These are phyloP conservation scores for Maccullochella peelii DNA, from an alignment of 2,113 vertebrate species.

Conservation along the genomic window DNA sequence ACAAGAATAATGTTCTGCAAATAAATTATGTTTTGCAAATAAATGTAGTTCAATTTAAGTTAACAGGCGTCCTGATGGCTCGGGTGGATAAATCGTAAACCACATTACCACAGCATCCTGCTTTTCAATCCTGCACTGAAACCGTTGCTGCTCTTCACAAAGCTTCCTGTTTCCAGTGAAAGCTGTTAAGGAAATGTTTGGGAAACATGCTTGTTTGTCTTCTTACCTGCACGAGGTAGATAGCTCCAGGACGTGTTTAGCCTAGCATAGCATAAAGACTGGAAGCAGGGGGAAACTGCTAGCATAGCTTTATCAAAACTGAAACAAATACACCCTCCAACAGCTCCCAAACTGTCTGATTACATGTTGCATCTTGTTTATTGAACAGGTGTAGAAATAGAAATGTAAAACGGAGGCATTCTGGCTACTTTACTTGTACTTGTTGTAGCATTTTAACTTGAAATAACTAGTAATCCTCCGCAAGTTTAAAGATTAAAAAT, in stretches of 20 bases:
- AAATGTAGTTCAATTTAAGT: not conserved
- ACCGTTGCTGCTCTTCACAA: not conserved
- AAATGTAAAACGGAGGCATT: not conserved
- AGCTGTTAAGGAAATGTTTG: not conserved
- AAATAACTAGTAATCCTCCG: not conserved
- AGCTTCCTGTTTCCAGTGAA: constrained; percentile 10
- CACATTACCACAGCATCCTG: constrained; percentile 11
- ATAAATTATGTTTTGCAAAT: not conserved
- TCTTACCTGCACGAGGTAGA: not conserved
- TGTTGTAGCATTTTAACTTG: not conserved
- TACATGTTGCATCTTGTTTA: not conserved
- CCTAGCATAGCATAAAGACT: too few species aligned
- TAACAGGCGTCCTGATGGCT: not conserved
- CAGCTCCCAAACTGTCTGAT: not conserved
- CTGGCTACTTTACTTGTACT: not conserved
- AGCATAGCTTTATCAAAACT: not conserved
- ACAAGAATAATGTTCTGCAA: not conserved
- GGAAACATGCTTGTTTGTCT: not conserved
- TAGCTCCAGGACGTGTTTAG: not conserved
- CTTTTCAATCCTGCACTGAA: not conserved
- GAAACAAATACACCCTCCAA: not conserved
- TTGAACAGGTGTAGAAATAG: not conserved
- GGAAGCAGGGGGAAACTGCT: not conserved
- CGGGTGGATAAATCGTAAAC: not conserved
- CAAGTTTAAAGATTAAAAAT: not conserved